Percentiles rank a stretch among this genome's conserved stretches.
These are phyloP conservation scores for Drosophila subquinaria DNA, from an alignment of 2,888 invertebrate genomes.

Conservation along the genomic window DNA sequence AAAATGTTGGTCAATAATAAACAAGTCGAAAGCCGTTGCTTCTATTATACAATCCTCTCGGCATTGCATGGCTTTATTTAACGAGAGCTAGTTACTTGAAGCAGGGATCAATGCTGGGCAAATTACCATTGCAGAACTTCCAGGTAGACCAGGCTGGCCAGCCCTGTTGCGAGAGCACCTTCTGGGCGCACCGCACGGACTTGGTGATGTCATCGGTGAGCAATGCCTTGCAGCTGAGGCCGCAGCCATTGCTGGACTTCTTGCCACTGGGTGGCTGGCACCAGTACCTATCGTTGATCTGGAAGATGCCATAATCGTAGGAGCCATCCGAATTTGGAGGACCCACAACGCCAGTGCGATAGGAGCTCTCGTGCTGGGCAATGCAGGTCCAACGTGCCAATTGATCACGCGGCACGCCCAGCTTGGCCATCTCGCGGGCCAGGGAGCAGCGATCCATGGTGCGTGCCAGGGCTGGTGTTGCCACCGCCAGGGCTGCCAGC, in stretches of 20 bases:
- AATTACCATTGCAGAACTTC: conserved; percentile 61
- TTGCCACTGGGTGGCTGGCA: conserved; percentile 63
- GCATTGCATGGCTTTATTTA: conserved; percentile 7
- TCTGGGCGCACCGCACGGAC: conserved; percentile 70
- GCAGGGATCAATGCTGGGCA: conserved; percentile 65
- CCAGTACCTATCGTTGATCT: conserved; percentile 83
- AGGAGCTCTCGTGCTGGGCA: conserved; percentile 73
- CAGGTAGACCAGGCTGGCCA: conserved; percentile 79
- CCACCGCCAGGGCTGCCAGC: conserved; percentile 42
- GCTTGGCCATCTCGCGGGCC: conserved; percentile 72
- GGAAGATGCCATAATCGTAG: conserved; percentile 83
- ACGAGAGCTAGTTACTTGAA: conserved; percentile 43
- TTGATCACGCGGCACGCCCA: conserved; percentile 70
- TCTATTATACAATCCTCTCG: conserved; percentile 38
- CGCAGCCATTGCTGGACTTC: conserved; percentile 71
- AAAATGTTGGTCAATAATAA: conserved; percentile 56
- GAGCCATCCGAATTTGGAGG: conserved; percentile 85
- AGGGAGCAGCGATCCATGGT: conserved; percentile 71
- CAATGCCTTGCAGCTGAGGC: conserved; percentile 62
- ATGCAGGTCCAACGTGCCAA: conserved; percentile 78
- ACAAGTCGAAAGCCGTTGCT: conserved; percentile 39
- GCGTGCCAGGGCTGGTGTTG: conserved; percentile 48
- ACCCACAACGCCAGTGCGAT: conserved; percentile 85
- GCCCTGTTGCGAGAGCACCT: conserved; percentile 68
- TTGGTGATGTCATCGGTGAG: conserved; percentile 68